Evolutionary conservation across 2,113 vertebrate species (phyloP), one percentile per base, ranked within the genome.

Genomic region (Mormoops blainvillei): DNA sequence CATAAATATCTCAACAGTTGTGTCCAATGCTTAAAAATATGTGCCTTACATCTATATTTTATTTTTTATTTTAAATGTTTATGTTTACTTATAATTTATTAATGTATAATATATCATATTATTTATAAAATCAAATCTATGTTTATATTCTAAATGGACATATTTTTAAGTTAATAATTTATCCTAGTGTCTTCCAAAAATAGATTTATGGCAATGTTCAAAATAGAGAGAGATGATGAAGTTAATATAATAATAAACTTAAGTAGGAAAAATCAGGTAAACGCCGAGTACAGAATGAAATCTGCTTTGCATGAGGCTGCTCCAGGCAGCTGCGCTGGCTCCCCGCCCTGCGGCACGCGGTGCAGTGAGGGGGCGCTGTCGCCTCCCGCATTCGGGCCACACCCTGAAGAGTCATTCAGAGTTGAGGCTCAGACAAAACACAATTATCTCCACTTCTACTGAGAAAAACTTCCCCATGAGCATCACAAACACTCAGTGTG

Each of bases 361-460:
- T 2, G 2, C 0, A 2, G 8, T 4, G 63, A 56, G 41, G 11
- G 11, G 0, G 1, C 16, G 0, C 20, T 58, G n/a, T 6, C 8
- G 11, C 12, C 7, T 33, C 26, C 36, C 13, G 4, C 2, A 22
- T 19, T 58, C 24, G 56, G 77, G 33, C 22, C 16, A 12, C 7
- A 5, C 33, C 28, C 24, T 52, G 28, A 77, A 4, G 2, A 58
- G 2, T 4, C 20, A 14, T 3, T 24, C 50, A 3, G 58, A 8
- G 38, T 24, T 2, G 1, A 2, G 6, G 33, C 36, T 63, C 48
- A 18, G 7, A 61, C 31, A 4, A 45, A 83, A 61, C 10, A 3
- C 33, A 18, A 9, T 33, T n/a, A 48, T 41, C 36, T 5, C 22
- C 33, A 52, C 16, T 41, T 85, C 43, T 87, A 9, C 38, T 56